Conservation (phyloP, 2,797 vertebrate genomes). For the Odontamblyopus rebecca region DNA sequence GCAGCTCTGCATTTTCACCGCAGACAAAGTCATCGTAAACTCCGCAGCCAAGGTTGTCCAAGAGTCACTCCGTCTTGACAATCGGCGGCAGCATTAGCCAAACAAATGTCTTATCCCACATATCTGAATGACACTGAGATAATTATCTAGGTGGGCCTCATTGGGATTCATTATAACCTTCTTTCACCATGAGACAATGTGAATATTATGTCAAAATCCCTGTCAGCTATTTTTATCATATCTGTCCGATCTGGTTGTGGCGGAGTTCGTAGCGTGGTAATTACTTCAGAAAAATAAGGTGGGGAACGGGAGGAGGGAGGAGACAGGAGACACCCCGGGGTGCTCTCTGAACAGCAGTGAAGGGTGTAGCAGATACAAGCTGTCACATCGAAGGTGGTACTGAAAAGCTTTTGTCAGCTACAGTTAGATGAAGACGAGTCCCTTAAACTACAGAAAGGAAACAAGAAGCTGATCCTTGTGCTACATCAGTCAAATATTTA, state of each 20-base stretch:
- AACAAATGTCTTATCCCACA: slow-evolving; percentile 66
- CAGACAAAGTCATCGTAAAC: slow-evolving; percentile 62
- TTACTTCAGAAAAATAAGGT: slow-evolving; percentile 63
- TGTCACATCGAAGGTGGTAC: slow-evolving; percentile 46
- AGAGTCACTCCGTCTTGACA: slow-evolving; percentile 56
- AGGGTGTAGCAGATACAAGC: slow-evolving; percentile 44
- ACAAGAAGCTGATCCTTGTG: slow-evolving; percentile 18
- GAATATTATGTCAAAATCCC: slow-evolving; percentile 73
- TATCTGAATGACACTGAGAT: slow-evolving; percentile 71
- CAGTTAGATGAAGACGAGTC: slow-evolving; percentile 25
- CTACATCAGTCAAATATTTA: background rate
- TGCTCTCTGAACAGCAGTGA: slow-evolving; percentile 35
- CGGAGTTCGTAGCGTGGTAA: slow-evolving; percentile 69
- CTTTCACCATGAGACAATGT: slow-evolving; percentile 69
- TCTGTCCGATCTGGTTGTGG: slow-evolving; percentile 72
- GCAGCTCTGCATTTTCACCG: slow-evolving; percentile 49
- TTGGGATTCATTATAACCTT: slow-evolving; percentile 67
- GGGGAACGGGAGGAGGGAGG: slow-evolving; percentile 26
- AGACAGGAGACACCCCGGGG: slow-evolving; percentile 43
- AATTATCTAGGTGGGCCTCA: slow-evolving; percentile 66
- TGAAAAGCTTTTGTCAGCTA: slow-evolving; percentile 54
- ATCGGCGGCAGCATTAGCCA: slow-evolving; percentile 58
- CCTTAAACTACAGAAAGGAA: slow-evolving; percentile 34
- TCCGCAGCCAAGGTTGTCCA: slow-evolving; percentile 62
- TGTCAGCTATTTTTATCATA: slow-evolving; percentile 80